Conservation (phyloP, 2,113 vertebrate species). For the Elachura formosa region DNA sequence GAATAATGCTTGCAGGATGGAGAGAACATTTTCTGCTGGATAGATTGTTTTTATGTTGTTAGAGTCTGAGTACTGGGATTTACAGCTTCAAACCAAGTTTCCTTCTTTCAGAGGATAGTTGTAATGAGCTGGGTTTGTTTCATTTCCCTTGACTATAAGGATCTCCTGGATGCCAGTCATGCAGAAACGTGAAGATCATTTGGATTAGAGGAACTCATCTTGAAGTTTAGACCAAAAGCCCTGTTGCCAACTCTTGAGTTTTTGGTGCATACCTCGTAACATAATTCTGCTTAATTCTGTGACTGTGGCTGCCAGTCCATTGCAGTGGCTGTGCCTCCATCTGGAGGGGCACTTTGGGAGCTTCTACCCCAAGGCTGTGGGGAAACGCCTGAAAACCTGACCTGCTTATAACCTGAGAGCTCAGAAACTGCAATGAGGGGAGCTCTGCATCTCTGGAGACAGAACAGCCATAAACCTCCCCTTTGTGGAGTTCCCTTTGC, state of each 20-base stretch:
- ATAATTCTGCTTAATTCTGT: no score
- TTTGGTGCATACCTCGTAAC: background rate
- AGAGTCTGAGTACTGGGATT: slow-evolving; percentile 4
- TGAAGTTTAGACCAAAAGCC: background rate
- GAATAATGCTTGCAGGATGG: slow-evolving; percentile 22
- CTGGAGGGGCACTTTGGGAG: background rate
- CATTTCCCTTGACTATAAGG: background rate
- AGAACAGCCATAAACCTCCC: background rate
- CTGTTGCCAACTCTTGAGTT: background rate
- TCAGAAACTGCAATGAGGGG: background rate
- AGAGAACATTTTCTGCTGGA: slow-evolving; percentile 7
- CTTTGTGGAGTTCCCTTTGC: background rate
- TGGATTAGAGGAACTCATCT: background rate
- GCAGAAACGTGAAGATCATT: background rate
- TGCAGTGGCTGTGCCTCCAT: background rate
- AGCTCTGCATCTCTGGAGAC: background rate
- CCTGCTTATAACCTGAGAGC: background rate
- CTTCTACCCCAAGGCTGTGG: background rate
- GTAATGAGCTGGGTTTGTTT: background rate
- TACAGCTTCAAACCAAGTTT: background rate
- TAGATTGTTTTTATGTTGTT: slow-evolving; percentile 14
- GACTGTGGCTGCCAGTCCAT: background rate
- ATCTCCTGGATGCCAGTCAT: background rate
- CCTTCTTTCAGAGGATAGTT: background rate
- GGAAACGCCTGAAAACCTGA: background rate